Conservation (phyloP, 2,888 invertebrate genomes). For the Mellilla xanthometata region DNA sequence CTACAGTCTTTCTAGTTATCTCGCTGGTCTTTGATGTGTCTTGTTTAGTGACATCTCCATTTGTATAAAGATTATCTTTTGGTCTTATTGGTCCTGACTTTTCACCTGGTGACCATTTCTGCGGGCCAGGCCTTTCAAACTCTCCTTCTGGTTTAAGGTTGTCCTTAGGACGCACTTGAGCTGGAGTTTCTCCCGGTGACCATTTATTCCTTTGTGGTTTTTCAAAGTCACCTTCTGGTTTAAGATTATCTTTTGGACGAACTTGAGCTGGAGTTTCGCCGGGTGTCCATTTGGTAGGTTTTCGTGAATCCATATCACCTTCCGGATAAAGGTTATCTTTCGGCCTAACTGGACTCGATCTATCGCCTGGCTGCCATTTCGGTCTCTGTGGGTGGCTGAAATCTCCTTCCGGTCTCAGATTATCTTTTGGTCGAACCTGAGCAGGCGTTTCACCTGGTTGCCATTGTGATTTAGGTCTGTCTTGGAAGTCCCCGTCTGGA, state of each 20-base stretch:
- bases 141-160: constrained; percentile 83
- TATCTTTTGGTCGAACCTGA: constrained; percentile 70
- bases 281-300: constrained; percentile 63
- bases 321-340: constrained; percentile 82
- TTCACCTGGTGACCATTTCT: constrained; percentile 52
- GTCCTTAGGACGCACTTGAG: constrained; percentile 74
- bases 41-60: constrained; percentile 59
- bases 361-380: constrained; percentile 60
- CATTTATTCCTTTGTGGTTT: constrained; percentile 55
- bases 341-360: constrained; percentile 64
- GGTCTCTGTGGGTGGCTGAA: constrained; percentile 43
- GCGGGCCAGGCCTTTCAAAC: constrained; percentile 64
- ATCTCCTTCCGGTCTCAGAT: constrained; percentile 78
- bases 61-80: constrained; percentile 79
- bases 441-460: constrained; percentile 66
- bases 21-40: constrained; percentile 15
- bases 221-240: constrained; percentile 80
- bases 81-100: constrained; percentile 61
- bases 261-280: constrained; percentile 70
- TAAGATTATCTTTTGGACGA: constrained; percentile 70
- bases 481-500: constrained; percentile 74
- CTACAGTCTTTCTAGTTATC: constrained; percentile 40
- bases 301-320: constrained; percentile 76
- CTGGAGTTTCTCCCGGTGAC: constrained; percentile 61
- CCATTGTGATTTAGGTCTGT: constrained; percentile 34